These are phyloP conservation scores for Drosophila leontia DNA, from an alignment of 1,140 invertebrate species.

Conservation along the genomic window DNA sequence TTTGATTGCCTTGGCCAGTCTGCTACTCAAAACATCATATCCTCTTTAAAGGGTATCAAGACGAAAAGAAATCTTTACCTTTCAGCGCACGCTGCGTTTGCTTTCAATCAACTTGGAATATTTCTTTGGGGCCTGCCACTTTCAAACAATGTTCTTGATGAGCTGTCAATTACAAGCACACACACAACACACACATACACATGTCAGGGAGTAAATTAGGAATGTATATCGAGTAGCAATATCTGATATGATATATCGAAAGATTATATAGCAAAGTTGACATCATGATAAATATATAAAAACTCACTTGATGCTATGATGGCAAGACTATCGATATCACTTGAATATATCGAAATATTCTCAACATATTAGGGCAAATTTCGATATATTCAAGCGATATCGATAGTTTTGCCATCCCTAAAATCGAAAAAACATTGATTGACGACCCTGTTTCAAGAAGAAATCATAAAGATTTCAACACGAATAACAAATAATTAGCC, in stretches of 20 bases:
- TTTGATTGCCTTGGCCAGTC: neutral
- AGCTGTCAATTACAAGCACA: conserved; percentile 75
- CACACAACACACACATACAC: conserved; percentile 26
- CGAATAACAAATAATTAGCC: conserved; percentile 81
- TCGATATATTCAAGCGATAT: neutral
- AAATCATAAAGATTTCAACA: conserved; percentile 79
- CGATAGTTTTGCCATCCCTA: conserved; percentile 4
- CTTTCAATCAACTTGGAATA: conserved; percentile 75
- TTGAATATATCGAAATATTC: neutral
- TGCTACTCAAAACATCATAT: neutral
- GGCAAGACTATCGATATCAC: neutral
- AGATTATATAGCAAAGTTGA: neutral
- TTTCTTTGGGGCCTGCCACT: conserved; percentile 64
- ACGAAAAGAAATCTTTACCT: conserved; percentile 38
- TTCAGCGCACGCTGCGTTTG: conserved; percentile 67
- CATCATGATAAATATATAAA: no score
- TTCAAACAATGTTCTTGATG: conserved; percentile 77
- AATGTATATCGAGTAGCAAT: neutral
- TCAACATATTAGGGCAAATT: no score
- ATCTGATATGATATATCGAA: neutral
- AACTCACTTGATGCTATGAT: neutral
- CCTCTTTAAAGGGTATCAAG: neutral
- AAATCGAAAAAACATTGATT: conserved; percentile 40
- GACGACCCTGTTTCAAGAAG: conserved; percentile 39
- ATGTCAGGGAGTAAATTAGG: conserved; percentile 3